Evolutionary conservation across 2,797 vertebrate species (phyloP), one percentile per base, ranked within the genome.

Genomic region (Denticeps clupeoides): DNA sequence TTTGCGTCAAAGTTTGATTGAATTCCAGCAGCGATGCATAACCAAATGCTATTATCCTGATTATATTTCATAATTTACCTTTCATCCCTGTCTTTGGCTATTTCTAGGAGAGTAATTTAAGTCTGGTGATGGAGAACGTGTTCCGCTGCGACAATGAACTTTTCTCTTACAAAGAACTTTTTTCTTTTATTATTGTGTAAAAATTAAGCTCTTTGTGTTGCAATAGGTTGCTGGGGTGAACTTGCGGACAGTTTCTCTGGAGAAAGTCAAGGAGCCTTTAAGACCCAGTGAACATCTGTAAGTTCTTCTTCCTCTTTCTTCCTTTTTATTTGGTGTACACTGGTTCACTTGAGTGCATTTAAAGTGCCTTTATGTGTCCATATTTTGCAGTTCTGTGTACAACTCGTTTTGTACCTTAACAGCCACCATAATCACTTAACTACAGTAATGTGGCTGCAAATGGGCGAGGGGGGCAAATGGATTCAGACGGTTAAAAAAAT

Each of bases 1-100:
- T n/a, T 56, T 62, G 51, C 50, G 46, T 72, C 57, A 60, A 45
- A 56, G 60, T 49, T 64, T 63, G 63, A 51, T 64, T 58, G 65
- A 56, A 73, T 64, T 59, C 48, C 49, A 42, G 46, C 54, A 62
- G 57, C 49, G 47, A 54, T 50, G 54, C 45, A 38, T 57, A 55
- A 56, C 51, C 35, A 57, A 64, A 73, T 65, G 52, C 46, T 57
- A 67, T 75, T 68, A 73, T 56, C 55, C 51, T 70, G 71, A 77
- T 69, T 58, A 45, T 35, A 65, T 73, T 65, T 69, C 18, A 69
- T 69, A 62, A 42, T 55, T 72, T 49, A 70, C 19, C 45, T 70
- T 41, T 43, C 50, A 42, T 51, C 47, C 35, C 12, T 6, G 19
- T 38, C 61, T 54, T 7, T 40, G 49, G 52, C 58, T 27, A 43